Evolutionary conservation across 2,113 vertebrate genomes (phyloP), one percentile per base, ranked within the genome.

Genomic region (Heterochromis multidens): DNA sequence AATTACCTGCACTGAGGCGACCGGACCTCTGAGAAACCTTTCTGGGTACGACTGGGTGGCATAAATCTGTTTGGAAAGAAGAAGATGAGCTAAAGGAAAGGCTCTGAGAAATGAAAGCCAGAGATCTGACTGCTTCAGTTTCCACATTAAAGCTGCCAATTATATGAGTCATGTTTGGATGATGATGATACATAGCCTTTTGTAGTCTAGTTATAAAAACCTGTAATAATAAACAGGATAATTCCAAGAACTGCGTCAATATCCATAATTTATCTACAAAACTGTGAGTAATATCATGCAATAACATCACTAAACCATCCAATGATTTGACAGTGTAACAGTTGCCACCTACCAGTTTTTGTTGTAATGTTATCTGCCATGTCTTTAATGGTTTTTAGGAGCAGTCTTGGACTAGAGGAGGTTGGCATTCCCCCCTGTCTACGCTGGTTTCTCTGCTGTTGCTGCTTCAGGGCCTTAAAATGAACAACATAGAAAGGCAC

Each of bases 401-500:
- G 95, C 31, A 97, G 95, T 43, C 97, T 96, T 37, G 98, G 97
- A 77, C 80, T 96, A 17, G 98, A 94, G 6, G 97, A 80, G 46
- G 97, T 89, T 0, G 97, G 93, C 94, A 98, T 95, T 3, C 95
- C 96, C 2, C 96, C 94, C 72, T 98, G 96, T 88, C 97, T 96
- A 29, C 98, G 97, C 92, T 98, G 97, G 86, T 97, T 97, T 91
- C 97, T 96, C 91, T 98, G 97, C 79, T 98, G 97, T 93, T 98
- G 97, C 95, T 99, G 98, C 89, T 98, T 99, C 90, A 99, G 91
- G 84, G 98, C 98, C 98, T 95, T 56, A 49, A 88, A 79, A 82
- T 12, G 17, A 62, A 60, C 21, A 67, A 62, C 88, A 80, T 3
- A 87, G 81, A 17, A 57, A 59, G 54, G 21, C 84, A 37, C 17